Conservation (phyloP, 2,113 vertebrate species). For the Tragulus kanchil region DNA sequence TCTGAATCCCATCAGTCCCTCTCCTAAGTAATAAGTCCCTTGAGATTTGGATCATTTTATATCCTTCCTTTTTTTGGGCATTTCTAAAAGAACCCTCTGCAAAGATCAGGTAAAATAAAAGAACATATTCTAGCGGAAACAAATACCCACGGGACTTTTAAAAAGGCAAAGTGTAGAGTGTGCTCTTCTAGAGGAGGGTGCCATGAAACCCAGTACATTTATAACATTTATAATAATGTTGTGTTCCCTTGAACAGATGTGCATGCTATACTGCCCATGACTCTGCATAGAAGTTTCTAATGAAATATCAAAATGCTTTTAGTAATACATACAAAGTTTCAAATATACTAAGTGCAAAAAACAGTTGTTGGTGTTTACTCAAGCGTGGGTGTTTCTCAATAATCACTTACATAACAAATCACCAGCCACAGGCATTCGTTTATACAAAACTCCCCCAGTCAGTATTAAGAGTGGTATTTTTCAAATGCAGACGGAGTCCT, state of each 20-base stretch:
- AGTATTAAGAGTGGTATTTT: background rate
- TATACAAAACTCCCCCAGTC: background rate
- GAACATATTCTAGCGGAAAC: background rate
- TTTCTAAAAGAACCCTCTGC: background rate
- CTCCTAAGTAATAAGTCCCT: background rate
- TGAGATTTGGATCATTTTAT: conserved; percentile 12
- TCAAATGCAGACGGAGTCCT: background rate
- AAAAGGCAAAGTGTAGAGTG: background rate
- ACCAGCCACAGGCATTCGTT: background rate
- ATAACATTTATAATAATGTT: background rate
- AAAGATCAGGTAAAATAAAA: background rate
- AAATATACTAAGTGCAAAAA: background rate
- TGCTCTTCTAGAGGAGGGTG: background rate
- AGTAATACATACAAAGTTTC: background rate
- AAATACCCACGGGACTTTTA: background rate
- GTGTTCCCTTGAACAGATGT: background rate
- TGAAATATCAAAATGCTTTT: background rate
- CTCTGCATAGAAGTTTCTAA: background rate
- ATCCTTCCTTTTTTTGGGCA: too few relatives aligned
- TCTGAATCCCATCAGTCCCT: background rate
- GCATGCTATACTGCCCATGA: background rate
- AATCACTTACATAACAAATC: background rate
- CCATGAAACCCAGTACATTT: background rate
- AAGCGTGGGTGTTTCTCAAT: background rate
- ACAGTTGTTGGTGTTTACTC: background rate